phyloP scores from a whole-genome alignment of 2,113 vertebrate species.

The Istiophorus platypterus region DNA sequence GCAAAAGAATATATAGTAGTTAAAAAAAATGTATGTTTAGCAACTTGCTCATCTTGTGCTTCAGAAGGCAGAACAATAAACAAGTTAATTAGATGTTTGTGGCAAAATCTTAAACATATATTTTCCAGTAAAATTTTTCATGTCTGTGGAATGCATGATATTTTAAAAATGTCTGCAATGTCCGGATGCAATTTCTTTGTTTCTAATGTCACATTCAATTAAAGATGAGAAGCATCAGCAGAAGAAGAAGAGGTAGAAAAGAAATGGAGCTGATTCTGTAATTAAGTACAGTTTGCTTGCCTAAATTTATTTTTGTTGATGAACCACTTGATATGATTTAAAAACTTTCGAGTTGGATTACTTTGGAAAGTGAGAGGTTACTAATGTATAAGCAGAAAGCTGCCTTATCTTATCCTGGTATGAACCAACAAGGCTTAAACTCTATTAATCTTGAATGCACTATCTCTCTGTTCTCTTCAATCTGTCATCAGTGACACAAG shows the following conservation, averaged over 20 bases:
- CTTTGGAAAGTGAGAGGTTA: conserved; percentile 41
- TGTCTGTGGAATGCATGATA: conserved; percentile 2
- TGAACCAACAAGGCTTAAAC: conserved; percentile 43
- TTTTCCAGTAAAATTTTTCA: not conserved
- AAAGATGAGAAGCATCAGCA: not conserved
- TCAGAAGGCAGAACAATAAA: not conserved
- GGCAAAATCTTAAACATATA: not conserved
- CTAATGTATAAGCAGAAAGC: conserved; percentile 38
- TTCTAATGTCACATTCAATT: conserved; percentile 5
- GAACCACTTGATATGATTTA: not conserved
- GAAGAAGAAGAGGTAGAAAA: not conserved
- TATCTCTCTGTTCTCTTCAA: conserved; percentile 51
- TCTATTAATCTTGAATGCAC: conserved; percentile 59
- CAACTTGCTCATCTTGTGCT: not conserved
- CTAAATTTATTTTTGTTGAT: not conserved
- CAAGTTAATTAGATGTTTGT: not conserved
- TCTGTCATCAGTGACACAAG: conserved; percentile 51
- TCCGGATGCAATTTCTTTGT: conserved; percentile 1
- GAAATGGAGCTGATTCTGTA: not conserved
- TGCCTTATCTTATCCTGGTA: conserved; percentile 32
- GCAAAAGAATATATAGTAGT: not conserved
- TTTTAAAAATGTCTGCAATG: not conserved
- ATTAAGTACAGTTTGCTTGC: not conserved
- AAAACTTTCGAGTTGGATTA: conserved; percentile 2
- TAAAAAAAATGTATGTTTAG: not conserved